These are phyloP conservation scores for Tetanocera ferruginea DNA, from an alignment of 2,888 invertebrate genomes.

Conservation along the genomic window DNA sequence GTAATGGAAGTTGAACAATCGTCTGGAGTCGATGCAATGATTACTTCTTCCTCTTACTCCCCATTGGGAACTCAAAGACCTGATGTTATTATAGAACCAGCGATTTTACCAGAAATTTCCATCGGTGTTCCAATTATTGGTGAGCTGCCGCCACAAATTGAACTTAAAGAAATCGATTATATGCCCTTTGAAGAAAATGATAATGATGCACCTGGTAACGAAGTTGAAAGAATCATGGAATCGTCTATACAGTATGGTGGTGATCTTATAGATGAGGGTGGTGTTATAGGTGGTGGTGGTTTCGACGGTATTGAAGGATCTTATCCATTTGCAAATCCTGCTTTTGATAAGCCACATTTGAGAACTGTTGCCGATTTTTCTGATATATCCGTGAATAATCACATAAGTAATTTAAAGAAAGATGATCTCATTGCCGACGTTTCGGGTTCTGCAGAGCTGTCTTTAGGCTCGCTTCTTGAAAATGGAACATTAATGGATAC, in stretches of 20 bases:
- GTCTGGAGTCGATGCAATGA: conserved; percentile 40
- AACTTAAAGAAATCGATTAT: conserved; percentile 69
- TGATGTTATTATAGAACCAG: conserved; percentile 69
- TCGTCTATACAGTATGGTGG: conserved; percentile 69
- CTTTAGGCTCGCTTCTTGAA: conserved; percentile 11
- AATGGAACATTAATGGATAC: conserved; percentile 20
- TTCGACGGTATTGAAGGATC: conserved; percentile 67
- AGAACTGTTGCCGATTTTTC: conserved; percentile 50
- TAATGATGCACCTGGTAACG: conserved; percentile 51
- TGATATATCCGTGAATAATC: conserved; percentile 57
- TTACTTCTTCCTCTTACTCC: conserved; percentile 39
- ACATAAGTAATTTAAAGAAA: conserved; percentile 64
- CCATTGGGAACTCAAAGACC: conserved; percentile 48
- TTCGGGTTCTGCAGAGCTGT: conserved; percentile 49
- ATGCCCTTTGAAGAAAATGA: conserved; percentile 61
- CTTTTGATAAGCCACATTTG: conserved; percentile 36
- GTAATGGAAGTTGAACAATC: conserved; percentile 69
- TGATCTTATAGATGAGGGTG: conserved; percentile 67
- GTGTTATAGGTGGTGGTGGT: conserved; percentile 55
- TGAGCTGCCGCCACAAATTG: conserved; percentile 69
- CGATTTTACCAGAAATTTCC: conserved; percentile 67
- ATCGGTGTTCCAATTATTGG: conserved; percentile 70
- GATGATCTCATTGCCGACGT: conserved; percentile 64
- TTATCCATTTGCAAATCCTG: conserved; percentile 66
- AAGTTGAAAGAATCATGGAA: conserved; percentile 58